phyloP scores from a whole-genome alignment of 2,797 vertebrate genomes.

The Geotrypetes seraphini region DNA sequence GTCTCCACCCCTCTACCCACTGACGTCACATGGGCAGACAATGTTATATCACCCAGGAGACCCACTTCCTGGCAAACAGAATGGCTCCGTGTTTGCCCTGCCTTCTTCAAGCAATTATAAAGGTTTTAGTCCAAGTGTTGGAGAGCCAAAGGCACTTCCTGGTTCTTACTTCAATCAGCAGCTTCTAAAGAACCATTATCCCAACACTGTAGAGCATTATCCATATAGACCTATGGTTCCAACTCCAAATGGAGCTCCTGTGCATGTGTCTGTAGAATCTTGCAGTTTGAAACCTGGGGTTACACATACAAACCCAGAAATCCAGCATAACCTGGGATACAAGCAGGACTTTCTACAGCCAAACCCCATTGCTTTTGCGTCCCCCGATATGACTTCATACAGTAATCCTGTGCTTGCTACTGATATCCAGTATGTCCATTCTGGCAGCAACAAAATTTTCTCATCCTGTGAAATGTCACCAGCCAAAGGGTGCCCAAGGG shows the following conservation, averaged over 20 bases:
- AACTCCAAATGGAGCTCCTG: too few relatives aligned
- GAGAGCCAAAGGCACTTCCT: background rate
- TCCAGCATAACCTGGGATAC: background rate
- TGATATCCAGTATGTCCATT: background rate
- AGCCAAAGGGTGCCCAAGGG: background rate
- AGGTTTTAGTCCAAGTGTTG: background rate
- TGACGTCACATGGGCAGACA: constrained; percentile 46
- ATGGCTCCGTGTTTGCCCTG: background rate
- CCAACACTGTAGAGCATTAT: constrained; percentile 8
- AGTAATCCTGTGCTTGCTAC: background rate
- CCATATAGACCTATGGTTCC: too few relatives aligned
- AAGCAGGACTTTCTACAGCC: constrained; percentile 12
- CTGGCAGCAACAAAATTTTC: constrained; percentile 20
- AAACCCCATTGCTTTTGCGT: background rate
- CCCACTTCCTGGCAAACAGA: constrained; percentile 37
- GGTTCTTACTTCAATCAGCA: constrained; percentile 25
- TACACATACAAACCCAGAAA: background rate
- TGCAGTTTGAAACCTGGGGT: background rate
- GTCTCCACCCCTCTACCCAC: constrained; percentile 47
- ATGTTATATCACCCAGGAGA: constrained; percentile 51
- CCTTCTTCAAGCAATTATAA: constrained; percentile 16
- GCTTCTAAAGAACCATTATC: constrained; percentile 8
- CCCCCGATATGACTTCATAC: accelerated
- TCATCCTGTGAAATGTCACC: constrained; percentile 10
- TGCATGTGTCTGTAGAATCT: accelerated